phyloP scores from a whole-genome alignment of 2,888 invertebrate species.

The Norana najaformis region DNA sequence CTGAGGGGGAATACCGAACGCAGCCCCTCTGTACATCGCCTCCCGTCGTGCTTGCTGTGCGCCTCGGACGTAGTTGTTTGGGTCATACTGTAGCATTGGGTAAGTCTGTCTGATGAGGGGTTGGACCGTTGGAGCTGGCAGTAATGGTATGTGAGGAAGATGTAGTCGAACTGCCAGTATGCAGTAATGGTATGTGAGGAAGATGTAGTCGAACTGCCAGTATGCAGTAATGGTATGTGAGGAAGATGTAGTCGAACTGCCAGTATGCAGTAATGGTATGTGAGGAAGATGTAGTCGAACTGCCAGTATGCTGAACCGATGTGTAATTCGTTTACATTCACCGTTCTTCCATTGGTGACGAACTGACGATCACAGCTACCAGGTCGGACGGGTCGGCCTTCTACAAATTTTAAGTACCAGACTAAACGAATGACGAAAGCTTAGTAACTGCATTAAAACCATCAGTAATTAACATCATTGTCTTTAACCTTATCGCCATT shows the following conservation, averaged over 20 bases:
- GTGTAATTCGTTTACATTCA: neutral
- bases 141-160: neutral
- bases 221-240: neutral
- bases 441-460: no score
- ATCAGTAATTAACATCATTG: neutral
- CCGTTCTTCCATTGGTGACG: neutral
- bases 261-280: no score
- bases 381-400: neutral
- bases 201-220: no score
- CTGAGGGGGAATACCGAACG: neutral
- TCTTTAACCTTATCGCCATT: neutral
- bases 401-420: neutral
- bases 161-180: neutral
- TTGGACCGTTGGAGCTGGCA: neutral
- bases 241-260: neutral
- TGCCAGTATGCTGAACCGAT: neutral
- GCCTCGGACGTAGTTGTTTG: neutral
- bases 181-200: neutral
- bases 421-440: neutral
- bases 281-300: neutral
- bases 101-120: neutral
- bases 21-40: neutral
- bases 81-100: neutral
- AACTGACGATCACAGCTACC: neutral
- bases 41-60: neutral